Percentiles rank a stretch among this genome's conserved stretches.
Evolutionary conservation across 23 tunicate genomes (phyloP).

Genomic region (Clavelina lepadiformis): DNA sequence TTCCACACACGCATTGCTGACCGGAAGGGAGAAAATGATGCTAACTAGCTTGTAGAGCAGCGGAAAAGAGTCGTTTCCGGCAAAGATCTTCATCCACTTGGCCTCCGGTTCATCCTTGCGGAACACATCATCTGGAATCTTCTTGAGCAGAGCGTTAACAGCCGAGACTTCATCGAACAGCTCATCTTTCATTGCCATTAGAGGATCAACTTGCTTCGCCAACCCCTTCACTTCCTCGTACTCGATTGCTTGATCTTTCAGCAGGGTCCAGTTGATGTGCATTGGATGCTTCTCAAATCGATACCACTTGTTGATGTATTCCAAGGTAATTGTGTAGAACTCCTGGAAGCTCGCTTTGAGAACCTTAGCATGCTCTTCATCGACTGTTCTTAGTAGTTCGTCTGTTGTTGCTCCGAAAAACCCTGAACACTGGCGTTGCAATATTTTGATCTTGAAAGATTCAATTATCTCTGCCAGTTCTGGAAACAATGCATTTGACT

Average conservation of each 20-base stretch:
- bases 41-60: conserved; percentile 47
- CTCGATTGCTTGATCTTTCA: conserved; percentile 26
- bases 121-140: conserved; percentile 39
- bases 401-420: conserved; percentile 55
- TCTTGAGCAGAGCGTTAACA: conserved; percentile 52
- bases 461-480: conserved; percentile 43
- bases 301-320: conserved; percentile 51
- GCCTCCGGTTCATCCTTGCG: conserved; percentile 35
- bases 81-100: conserved; percentile 39
- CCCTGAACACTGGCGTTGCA: conserved; percentile 41
- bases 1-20: conserved; percentile 26
- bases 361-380: conserved; percentile 52
- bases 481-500: conserved; percentile 23
- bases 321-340: conserved; percentile 32
- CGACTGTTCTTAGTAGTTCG: conserved; percentile 45
- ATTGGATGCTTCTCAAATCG: conserved; percentile 42
- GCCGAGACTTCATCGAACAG: conserved; percentile 54
- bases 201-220: conserved; percentile 63
- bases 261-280: conserved; percentile 42
- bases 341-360: conserved; percentile 32
- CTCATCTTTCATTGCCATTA: conserved; percentile 48
- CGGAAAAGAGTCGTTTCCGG: conserved; percentile 46
- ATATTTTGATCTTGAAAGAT: conserved; percentile 26
- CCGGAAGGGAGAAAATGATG: conserved; percentile 30
- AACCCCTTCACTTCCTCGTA: conserved; percentile 38